These are phyloP conservation scores for Uropsilus gracilis DNA, from an alignment of 2,113 vertebrate species.

Conservation along the genomic window DNA sequence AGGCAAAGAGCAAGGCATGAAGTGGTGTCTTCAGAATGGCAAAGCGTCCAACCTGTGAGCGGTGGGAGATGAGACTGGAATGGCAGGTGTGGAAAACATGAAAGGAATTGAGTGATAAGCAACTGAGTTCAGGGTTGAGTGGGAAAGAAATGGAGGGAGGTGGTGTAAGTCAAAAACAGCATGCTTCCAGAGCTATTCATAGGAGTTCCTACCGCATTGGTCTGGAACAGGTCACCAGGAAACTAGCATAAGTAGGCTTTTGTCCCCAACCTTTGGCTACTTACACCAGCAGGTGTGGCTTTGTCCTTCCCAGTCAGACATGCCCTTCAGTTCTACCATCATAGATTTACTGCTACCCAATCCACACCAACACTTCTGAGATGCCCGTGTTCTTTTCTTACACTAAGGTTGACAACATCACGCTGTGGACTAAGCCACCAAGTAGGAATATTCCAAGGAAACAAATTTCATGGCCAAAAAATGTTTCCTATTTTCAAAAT, in stretches of 20 bases:
- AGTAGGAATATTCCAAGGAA: slow-evolving; percentile 43
- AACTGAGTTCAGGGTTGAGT: background rate
- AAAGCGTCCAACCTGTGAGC: accelerated
- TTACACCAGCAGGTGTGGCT: background rate
- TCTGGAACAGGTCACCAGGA: background rate
- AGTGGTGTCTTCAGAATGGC: background rate
- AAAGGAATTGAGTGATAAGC: background rate
- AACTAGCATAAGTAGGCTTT: too few relatives aligned
- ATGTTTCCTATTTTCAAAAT: slow-evolving; percentile 54
- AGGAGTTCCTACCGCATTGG: background rate
- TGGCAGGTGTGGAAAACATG: accelerated
- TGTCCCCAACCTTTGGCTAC: background rate
- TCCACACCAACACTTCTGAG: background rate
- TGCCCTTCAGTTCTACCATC: background rate
- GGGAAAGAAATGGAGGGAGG: background rate
- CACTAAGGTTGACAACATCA: background rate
- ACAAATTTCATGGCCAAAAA: slow-evolving; percentile 63
- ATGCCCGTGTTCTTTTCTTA: background rate
- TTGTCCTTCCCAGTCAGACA: background rate
- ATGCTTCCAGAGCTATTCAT: background rate
- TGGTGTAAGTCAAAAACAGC: background rate
- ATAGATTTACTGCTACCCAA: background rate
- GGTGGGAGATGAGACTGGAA: background rate
- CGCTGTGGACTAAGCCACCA: background rate
- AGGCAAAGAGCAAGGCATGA: background rate